Percentiles rank a stretch among this genome's conserved stretches.
phyloP scores from a whole-genome alignment of 2,113 vertebrate species.

The Tamias sibiricus region DNA sequence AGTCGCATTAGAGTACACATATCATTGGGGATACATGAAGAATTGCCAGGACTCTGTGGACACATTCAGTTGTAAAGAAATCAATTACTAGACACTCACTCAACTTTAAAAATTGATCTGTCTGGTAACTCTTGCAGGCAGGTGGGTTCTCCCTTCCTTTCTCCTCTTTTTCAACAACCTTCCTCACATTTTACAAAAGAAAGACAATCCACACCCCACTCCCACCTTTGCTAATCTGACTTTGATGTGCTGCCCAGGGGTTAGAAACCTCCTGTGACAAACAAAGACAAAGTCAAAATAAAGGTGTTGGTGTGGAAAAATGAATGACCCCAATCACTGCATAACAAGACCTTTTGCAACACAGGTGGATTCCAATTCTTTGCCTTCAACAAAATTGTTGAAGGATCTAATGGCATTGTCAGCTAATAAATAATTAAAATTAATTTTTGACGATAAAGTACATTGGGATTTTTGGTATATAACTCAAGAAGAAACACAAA shows the following conservation, averaged over 20 bases:
- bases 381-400: conserved; percentile 42
- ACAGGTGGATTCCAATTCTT: conserved; percentile 37
- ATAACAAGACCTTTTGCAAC: conserved; percentile 24
- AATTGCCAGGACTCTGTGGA: background rate
- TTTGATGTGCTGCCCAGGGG: background rate
- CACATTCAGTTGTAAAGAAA: conserved; percentile 15
- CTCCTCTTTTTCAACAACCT: background rate
- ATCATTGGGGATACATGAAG: background rate
- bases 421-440: conserved; percentile 58
- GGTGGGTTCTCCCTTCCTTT: background rate
- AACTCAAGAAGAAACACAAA: conserved; percentile 49
- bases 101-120: background rate
- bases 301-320: conserved; percentile 33
- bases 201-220: background rate
- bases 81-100: background rate
- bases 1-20: background rate
- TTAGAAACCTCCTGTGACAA: background rate
- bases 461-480: background rate
- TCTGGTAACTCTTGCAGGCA: background rate
- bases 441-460: background rate
- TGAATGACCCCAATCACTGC: conserved; percentile 14
- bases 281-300: conserved; percentile 16
- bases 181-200: conserved; percentile 41
- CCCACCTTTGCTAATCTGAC: background rate
- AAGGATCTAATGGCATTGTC: conserved; percentile 42